These are phyloP conservation scores for Bos indicus DNA, from an alignment of 2,113 vertebrate genomes.

Conservation along the genomic window DNA sequence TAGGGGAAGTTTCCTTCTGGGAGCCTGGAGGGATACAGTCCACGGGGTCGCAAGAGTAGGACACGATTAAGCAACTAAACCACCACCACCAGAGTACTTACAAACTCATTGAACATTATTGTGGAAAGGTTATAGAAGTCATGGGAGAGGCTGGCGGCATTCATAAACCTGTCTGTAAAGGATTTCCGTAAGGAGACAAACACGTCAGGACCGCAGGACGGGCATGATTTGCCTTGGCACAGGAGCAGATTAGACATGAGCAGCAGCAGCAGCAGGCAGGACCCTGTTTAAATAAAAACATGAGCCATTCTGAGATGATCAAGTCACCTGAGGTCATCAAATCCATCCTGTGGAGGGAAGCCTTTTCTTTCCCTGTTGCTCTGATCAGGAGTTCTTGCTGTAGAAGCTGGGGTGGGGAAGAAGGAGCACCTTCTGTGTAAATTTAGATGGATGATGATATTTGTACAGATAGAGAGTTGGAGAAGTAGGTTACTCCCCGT, in stretches of 20 bases:
- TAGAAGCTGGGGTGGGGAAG: not conserved
- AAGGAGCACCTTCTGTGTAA: slow-evolving; percentile 1
- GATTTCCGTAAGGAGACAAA: fast-evolving
- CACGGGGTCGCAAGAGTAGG: too few relatives aligned
- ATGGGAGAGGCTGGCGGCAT: too few relatives aligned
- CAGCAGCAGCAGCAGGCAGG: slow-evolving; percentile 66
- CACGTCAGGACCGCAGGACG: slow-evolving; percentile 68
- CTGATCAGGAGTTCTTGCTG: not conserved
- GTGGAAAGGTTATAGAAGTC: too few relatives aligned
- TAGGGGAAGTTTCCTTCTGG: too few relatives aligned
- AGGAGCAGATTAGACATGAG: slow-evolving; percentile 73
- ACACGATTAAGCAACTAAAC: too few relatives aligned
- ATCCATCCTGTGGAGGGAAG: not conserved
- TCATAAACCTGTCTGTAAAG: too few relatives aligned
- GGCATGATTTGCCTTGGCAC: slow-evolving; percentile 69
- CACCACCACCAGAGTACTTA: too few relatives aligned
- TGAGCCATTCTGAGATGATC: not conserved
- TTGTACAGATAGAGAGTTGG: slow-evolving; percentile 39
- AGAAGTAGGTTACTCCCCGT: not conserved
- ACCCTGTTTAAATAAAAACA: slow-evolving; percentile 58
- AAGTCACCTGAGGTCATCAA: not conserved
- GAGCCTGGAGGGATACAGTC: too few relatives aligned
- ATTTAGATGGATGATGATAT: slow-evolving; percentile 31
- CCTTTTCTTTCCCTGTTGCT: not conserved
- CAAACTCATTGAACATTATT: not conserved